Percentiles rank a stretch among this genome's conserved stretches.
phyloP scores from a whole-genome alignment of 2,113 vertebrate genomes.

The Cyphomyrus plagiostoma region DNA sequence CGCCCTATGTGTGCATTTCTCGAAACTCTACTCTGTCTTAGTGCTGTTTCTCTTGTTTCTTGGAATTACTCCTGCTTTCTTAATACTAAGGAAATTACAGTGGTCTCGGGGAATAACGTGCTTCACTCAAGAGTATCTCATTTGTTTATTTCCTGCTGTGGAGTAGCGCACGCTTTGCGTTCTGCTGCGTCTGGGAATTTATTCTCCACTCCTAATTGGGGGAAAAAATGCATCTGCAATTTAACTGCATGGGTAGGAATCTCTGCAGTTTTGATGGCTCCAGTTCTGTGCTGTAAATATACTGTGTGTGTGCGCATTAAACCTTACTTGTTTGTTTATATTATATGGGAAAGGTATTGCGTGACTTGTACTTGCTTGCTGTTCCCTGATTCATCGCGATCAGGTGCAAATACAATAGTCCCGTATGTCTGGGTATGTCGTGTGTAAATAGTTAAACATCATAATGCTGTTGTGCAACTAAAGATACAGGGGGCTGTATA shows the following conservation, averaged over 20 bases:
- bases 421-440: slow-evolving; percentile 11
- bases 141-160: background rate
- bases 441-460: background rate
- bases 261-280: background rate
- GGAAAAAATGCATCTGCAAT: background rate
- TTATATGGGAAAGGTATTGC: background rate
- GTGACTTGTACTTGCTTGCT: background rate
- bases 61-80: background rate
- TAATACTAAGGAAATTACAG: background rate
- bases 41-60: background rate
- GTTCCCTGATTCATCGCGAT: background rate
- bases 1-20: background rate
- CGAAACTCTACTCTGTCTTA: background rate
- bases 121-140: background rate
- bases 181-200: background rate
- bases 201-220: background rate
- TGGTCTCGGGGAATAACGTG: background rate
- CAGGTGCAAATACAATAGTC: background rate
- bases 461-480: background rate
- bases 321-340: background rate
- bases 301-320: background rate
- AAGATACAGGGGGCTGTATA: background rate
- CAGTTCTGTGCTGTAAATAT: background rate
- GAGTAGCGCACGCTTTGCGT: background rate
- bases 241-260: background rate